phyloP scores from a whole-genome alignment of 1,140 invertebrate species.

The Bombus waltoni region DNA sequence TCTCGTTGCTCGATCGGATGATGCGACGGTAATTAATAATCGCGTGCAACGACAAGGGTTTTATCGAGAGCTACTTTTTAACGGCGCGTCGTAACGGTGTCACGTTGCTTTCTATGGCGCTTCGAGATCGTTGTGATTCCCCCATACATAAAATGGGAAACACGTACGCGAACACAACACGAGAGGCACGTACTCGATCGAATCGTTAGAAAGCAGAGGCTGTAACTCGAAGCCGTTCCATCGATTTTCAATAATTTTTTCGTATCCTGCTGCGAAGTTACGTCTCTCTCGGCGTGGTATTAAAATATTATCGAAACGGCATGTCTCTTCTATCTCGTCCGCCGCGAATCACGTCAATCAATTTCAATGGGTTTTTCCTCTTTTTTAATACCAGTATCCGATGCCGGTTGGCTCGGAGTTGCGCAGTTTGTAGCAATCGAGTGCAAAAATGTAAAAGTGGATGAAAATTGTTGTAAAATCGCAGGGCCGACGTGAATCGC shows the following conservation, averaged over 20 bases:
- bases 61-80: background rate
- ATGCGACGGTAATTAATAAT: background rate
- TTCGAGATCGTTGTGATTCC: background rate
- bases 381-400: background rate
- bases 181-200: background rate
- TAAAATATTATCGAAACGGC: slow-evolving; percentile 1
- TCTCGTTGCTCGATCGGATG: background rate
- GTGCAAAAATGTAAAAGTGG: background rate
- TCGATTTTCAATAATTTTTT: slow-evolving; percentile 42
- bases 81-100: background rate
- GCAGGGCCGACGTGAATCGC: background rate
- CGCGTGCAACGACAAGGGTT: background rate
- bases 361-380: background rate
- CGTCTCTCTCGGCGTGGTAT: slow-evolving; percentile 2
- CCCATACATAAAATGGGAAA: background rate
- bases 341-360: background rate
- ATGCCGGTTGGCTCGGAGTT: background rate
- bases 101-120: background rate
- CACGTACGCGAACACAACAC: slow-evolving; percentile 14
- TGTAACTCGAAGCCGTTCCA: slow-evolving; percentile 30
- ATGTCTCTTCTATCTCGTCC: background rate
- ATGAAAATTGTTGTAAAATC: slow-evolving; percentile 5
- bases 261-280: background rate
- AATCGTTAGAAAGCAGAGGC: slow-evolving; percentile 20
- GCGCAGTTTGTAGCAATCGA: background rate